Evolutionary conservation across 2,888 invertebrate genomes (phyloP).

Genomic region (Apamea anceps): DNA sequence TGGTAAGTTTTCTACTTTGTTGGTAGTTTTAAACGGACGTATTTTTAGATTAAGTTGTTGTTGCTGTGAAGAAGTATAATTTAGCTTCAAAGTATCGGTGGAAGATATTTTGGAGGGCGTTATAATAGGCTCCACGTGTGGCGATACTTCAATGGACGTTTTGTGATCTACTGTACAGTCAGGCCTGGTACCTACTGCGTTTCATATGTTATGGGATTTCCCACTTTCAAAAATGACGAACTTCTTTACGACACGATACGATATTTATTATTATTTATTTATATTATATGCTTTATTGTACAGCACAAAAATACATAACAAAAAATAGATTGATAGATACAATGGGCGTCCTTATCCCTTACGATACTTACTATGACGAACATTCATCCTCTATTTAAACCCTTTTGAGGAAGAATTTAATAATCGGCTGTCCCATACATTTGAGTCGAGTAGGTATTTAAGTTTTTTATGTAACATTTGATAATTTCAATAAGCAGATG

Average conservation of each 20-base stretch:
- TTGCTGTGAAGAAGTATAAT: background rate
- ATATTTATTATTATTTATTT: too few relatives aligned
- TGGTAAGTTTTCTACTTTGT: slow-evolving; percentile 90
- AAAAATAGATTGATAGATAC: too few relatives aligned
- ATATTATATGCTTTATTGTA: too few relatives aligned
- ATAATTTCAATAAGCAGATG: background rate
- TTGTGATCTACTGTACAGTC: background rate
- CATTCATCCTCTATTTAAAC: too few relatives aligned
- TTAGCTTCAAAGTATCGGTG: background rate
- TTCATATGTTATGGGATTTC: background rate
- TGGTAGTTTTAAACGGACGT: background rate
- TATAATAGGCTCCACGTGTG: background rate
- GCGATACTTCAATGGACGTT: background rate
- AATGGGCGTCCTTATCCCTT: too few relatives aligned
- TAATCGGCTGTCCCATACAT: background rate
- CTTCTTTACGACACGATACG: background rate
- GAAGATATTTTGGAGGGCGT: background rate
- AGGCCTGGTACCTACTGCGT: background rate
- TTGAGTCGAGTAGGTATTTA: background rate
- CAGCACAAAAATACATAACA: too few relatives aligned
- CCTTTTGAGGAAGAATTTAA: background rate
- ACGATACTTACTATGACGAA: too few relatives aligned
- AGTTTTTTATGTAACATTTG: background rate
- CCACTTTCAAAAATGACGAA: background rate
- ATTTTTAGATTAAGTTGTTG: background rate